These are phyloP conservation scores for Acropora tenuis DNA, from an alignment of 64 coral and sea anemone genomes.

Conservation along the genomic window DNA sequence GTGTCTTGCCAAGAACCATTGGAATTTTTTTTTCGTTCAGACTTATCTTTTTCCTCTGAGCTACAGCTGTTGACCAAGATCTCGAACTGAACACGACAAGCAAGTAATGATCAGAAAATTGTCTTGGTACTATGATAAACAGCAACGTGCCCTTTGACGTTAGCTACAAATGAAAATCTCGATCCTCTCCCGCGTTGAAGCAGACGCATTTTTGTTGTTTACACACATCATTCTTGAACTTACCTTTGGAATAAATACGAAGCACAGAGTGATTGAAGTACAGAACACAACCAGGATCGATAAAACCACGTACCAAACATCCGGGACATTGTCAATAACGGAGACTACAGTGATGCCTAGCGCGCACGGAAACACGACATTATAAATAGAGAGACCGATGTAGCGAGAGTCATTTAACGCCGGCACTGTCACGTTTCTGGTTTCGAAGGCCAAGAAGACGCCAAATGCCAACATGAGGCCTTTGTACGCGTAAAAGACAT, in stretches of 20 bases:
- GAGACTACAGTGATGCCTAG: constrained; percentile 53
- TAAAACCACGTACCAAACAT: constrained; percentile 31
- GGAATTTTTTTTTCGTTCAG: no score
- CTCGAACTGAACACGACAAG: no score
- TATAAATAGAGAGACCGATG: constrained; percentile 50
- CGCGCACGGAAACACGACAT: constrained; percentile 57
- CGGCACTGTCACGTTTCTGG: constrained; percentile 45
- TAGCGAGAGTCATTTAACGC: constrained; percentile 65
- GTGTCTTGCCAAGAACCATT: no score
- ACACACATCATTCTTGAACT: background rate
- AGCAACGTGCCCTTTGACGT: no score
- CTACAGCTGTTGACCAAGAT: no score
- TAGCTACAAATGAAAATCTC: no score
- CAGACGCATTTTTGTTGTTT: no score
- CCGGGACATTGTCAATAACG: constrained; percentile 37
- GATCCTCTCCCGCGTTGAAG: no score
- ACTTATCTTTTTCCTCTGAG: no score
- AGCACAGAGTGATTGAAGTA: constrained; percentile 52
- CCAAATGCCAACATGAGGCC: constrained; percentile 62
- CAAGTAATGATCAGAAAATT: no score
- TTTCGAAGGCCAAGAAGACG: constrained; percentile 66
- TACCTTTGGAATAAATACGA: constrained; percentile 74
- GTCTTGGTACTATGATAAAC: no score
- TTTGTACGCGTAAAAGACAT: constrained; percentile 24
- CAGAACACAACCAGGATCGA: constrained; percentile 48